These are phyloP conservation scores for Leptopterna dolabrata DNA, from an alignment of 2,888 invertebrate species.

Conservation along the genomic window DNA sequence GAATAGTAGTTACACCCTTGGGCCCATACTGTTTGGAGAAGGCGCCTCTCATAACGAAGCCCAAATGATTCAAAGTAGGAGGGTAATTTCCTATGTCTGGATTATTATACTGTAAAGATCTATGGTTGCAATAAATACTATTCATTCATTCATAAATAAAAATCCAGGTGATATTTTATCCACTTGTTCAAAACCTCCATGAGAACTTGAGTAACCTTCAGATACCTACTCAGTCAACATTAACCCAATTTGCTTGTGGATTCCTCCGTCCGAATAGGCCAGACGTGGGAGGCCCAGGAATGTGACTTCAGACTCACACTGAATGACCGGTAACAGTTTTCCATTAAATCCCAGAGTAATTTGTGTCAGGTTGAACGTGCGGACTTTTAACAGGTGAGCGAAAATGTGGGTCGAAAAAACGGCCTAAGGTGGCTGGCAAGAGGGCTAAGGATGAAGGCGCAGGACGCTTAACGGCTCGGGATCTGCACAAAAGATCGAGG, in stretches of 20 bases:
- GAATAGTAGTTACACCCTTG: too few relatives aligned
- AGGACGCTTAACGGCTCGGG: constrained; percentile 6
- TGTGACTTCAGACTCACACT: background rate
- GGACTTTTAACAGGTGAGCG: constrained; percentile 40
- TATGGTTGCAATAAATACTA: too few relatives aligned
- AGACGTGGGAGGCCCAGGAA: background rate
- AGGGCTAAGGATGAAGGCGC: background rate
- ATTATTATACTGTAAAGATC: too few relatives aligned
- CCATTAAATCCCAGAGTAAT: constrained; percentile 40
- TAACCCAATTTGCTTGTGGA: background rate
- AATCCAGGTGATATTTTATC: too few relatives aligned
- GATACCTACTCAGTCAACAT: background rate
- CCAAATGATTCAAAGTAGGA: too few relatives aligned
- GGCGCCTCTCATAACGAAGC: too few relatives aligned
- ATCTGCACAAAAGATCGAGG: background rate
- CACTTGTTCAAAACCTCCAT: too few relatives aligned
- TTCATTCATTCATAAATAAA: too few relatives aligned
- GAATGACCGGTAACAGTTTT: constrained; percentile 33
- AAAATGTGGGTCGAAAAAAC: constrained; percentile 39
- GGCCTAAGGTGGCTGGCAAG: constrained; percentile 1
- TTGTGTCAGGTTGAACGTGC: constrained; percentile 44
- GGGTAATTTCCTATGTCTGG: too few relatives aligned
- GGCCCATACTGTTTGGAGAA: too few relatives aligned
- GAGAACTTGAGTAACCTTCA: background rate
- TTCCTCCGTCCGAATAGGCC: background rate